A percentile compares a stretch with the other conserved stretches of the same genome.
These are phyloP conservation scores for Ditylenchus weischeri DNA, from an alignment of 2,888 invertebrate species.

Conservation along the genomic window DNA sequence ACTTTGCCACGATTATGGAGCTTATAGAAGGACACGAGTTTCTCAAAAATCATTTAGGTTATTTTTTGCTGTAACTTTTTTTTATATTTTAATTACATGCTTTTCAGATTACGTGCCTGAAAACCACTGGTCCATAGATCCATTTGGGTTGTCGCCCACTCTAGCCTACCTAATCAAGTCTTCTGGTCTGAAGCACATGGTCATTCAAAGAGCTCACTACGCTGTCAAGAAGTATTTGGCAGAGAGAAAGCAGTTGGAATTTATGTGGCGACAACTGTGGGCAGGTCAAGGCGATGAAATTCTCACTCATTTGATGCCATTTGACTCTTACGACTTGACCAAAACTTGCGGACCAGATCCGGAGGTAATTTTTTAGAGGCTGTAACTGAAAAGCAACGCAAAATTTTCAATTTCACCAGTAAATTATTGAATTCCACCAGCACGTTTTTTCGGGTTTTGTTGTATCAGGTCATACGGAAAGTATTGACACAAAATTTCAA, in stretches of 20 bases:
- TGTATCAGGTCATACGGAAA: too few species aligned
- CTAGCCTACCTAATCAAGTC: slow-evolving; percentile 78
- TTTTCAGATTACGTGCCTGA: slow-evolving; percentile 43
- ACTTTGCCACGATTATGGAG: slow-evolving; percentile 82
- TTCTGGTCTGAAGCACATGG: slow-evolving; percentile 76
- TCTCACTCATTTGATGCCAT: slow-evolving; percentile 83
- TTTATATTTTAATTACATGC: background rate
- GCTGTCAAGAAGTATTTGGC: slow-evolving; percentile 88
- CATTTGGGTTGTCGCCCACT: slow-evolving; percentile 83
- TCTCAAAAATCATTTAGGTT: slow-evolving; percentile 77
- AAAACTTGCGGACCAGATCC: slow-evolving; percentile 98
- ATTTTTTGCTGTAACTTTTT: slow-evolving; percentile 17
- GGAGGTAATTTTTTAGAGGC: slow-evolving; percentile 62
- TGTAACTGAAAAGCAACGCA: too few species aligned
- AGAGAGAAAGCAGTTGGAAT: slow-evolving; percentile 77
- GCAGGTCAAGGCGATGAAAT: slow-evolving; percentile 82
- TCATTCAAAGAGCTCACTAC: slow-evolving; percentile 89
- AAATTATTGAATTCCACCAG: too few species aligned
- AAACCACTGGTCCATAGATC: slow-evolving; percentile 83
- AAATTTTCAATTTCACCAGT: too few species aligned
- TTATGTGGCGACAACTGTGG: slow-evolving; percentile 90
- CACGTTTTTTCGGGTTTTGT: too few species aligned
- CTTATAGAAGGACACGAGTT: slow-evolving; percentile 92
- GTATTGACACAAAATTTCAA: too few species aligned
- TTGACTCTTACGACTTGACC: slow-evolving; percentile 69